Percentiles rank a stretch among this genome's conserved stretches.
Conservation (phyloP, 2,113 vertebrate species). For the Hepsetus odoe region DNA sequence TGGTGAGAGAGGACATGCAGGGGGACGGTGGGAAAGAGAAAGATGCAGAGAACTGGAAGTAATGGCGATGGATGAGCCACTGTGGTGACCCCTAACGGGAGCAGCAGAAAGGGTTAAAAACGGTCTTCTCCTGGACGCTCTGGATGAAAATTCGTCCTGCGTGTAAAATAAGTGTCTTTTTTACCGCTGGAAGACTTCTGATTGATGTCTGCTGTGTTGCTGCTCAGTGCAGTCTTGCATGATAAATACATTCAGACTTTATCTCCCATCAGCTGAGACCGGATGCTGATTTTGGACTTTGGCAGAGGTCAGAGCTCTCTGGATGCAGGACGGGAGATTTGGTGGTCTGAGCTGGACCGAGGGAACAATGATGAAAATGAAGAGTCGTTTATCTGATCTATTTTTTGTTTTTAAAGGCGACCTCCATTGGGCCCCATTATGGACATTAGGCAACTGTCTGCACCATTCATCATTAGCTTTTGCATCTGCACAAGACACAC, state of each 20-base stretch:
- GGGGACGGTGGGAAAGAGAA: too few relatives aligned
- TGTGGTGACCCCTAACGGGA: too few relatives aligned
- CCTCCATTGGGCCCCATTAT: slow-evolving; percentile 36
- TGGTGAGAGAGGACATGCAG: too few relatives aligned
- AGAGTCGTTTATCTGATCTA: slow-evolving; percentile 35
- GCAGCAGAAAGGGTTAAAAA: too few relatives aligned
- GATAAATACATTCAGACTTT: background rate
- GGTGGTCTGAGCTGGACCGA: slow-evolving; percentile 21
- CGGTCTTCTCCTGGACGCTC: too few relatives aligned
- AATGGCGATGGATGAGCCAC: too few relatives aligned
- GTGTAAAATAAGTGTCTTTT: background rate
- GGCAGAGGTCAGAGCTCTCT: slow-evolving; percentile 9
- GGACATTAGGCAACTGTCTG: slow-evolving; percentile 41
- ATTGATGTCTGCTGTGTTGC: background rate
- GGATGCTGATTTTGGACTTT: background rate
- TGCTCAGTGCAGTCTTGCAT: background rate
- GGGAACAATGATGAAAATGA: slow-evolving; percentile 40
- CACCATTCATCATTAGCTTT: slow-evolving; percentile 18
- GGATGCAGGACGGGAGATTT: slow-evolving; percentile 19
- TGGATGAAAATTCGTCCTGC: too few relatives aligned
- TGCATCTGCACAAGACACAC: slow-evolving; percentile 26
- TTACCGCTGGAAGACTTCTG: background rate
- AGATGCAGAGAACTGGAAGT: too few relatives aligned
- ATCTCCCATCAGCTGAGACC: background rate
- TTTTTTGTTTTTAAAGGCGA: slow-evolving; percentile 39